Base-by-base conservation (phyloP, 1,140 invertebrate genomes). In the Drosophila auraria region DNA sequence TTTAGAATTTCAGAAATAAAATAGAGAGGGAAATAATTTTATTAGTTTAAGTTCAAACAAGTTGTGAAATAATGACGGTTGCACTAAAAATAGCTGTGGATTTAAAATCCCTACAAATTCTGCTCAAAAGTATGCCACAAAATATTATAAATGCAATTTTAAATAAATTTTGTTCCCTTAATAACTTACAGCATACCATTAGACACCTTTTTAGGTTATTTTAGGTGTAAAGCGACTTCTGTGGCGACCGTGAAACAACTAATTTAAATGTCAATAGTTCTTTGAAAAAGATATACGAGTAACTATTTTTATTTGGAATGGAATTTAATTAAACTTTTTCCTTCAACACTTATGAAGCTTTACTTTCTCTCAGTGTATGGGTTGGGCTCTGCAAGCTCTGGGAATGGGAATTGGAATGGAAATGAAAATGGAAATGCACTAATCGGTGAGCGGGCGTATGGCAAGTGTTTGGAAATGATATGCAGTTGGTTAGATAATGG, bases 391-490 rank as follows among this genome's bases (percentile, higher is more conserved):
- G 8, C 38, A 45, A 44, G 59, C 38, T 54, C 38, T 62, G 33
- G 49, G 50, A 36, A 65, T 77, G 49, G 54, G 49, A 74, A 69
- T 68, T 50, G 33, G 40, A 54, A 33, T 33, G 51, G 1, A 15
- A 57, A 45, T 66, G 38, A 20, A 33, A 44, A 57, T 65, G 63
- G 25, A 59, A 69, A 54, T 50, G 70, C 53, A 71, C 68, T 71
- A 72, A 73, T 73, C 54, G 70, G 70, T 61, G 70, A 51, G 70
- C 49, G 70, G 78, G 20, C 20, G 40, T 71, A 79, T 79, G 76
- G 75, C 76, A 59, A 58, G 63, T 58, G 53, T 78, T 71, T 57
- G 40, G 45, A 78, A 79, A 78, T 70, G 44, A 77, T 45, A 65
- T 66, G 70, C 54, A 42, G 68, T 51, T 44, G 69, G 70, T 73